Evolutionary conservation across 2,797 vertebrate genomes (phyloP).

Genomic region (Carcharodon carcharias): DNA sequence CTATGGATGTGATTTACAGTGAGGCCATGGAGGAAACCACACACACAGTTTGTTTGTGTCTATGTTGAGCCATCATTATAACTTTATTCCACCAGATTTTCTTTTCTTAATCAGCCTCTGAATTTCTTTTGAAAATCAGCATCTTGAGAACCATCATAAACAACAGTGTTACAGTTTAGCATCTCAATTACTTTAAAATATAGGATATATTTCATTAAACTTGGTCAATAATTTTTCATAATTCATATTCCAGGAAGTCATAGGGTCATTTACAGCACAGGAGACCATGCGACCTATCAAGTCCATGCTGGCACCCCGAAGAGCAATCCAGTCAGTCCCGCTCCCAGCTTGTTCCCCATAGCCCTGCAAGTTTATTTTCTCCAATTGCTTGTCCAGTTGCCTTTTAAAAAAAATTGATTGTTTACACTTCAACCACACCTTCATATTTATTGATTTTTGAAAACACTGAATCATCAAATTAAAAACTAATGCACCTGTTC

Average conservation of each 20-base stretch:
- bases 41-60: neutral
- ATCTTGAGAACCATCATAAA: neutral
- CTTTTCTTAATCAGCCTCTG: neutral
- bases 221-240: neutral
- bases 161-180: neutral
- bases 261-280: too few relatives aligned
- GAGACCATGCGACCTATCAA: too few relatives aligned
- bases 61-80: neutral
- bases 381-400: too few relatives aligned
- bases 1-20: neutral
- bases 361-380: too few relatives aligned
- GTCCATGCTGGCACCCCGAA: too few relatives aligned
- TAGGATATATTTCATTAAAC: neutral
- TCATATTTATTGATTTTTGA: neutral
- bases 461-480: neutral
- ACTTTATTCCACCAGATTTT: neutral
- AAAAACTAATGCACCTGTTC: neutral
- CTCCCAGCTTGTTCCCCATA: too few relatives aligned
- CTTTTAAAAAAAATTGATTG: too few relatives aligned
- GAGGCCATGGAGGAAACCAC: neutral
- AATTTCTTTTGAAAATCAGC: slow-evolving; percentile 17
- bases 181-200: neutral
- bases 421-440: neutral
- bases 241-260: neutral
- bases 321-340: too few relatives aligned